Conservation (phyloP, 2,797 vertebrate species). For the Syngnathus acus region DNA sequence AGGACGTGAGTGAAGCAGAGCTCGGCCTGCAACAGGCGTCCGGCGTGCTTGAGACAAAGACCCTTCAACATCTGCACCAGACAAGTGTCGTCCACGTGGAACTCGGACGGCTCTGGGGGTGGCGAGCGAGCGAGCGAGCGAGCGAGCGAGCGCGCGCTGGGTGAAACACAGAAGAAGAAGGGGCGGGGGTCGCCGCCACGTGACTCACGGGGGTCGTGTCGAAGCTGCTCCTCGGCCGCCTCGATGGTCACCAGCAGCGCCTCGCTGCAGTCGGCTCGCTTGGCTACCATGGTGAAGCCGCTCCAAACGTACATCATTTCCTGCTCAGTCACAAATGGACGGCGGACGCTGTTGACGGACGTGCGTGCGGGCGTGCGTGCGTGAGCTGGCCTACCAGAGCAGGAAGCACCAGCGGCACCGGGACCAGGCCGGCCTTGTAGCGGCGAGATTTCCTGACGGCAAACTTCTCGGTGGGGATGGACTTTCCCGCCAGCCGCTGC, state of each 20-base stretch:
- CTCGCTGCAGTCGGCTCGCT: constrained; percentile 79
- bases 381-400: constrained; percentile 69
- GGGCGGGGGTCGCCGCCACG: too few species aligned
- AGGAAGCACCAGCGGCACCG: constrained; percentile 78
- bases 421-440: constrained; percentile 68
- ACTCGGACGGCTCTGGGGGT: constrained; percentile 73
- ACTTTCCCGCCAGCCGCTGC: constrained; percentile 91
- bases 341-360: too few species aligned
- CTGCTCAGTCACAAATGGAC: constrained; percentile 43
- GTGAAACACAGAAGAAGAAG: neutral
- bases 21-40: constrained; percentile 87
- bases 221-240: constrained; percentile 77
- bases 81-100: constrained; percentile 81
- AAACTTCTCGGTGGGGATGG: constrained; percentile 92
- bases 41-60: constrained; percentile 86
- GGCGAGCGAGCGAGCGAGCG: too few species aligned
- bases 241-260: constrained; percentile 84
- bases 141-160: too few species aligned
- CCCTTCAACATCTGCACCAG: constrained; percentile 91
- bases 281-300: constrained; percentile 83
- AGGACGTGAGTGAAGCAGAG: constrained; percentile 88
- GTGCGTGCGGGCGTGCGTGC: too few species aligned
- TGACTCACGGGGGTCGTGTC: constrained; percentile 65
- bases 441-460: constrained; percentile 89
- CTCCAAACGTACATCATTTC: constrained; percentile 99